Conservation (phyloP, 2,797 vertebrate species). For the Selene dorsalis region DNA sequence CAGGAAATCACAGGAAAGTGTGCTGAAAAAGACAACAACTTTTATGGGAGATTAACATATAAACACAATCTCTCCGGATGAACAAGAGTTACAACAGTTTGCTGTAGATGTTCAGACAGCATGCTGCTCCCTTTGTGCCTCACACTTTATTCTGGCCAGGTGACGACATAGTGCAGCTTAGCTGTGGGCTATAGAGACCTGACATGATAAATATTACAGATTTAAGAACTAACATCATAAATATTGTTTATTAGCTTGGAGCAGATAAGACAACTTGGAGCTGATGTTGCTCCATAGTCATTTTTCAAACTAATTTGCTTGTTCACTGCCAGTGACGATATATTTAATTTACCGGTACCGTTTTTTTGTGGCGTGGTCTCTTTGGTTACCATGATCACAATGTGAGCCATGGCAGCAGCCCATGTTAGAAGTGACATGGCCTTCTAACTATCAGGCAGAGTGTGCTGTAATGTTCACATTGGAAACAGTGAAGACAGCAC, state of each 20-base stretch:
- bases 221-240: not conserved
- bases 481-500: not conserved
- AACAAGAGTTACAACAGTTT: not conserved
- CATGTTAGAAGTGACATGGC: too few relatives aligned
- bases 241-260: not conserved
- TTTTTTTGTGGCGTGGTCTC: not conserved
- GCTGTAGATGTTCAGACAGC: constrained; percentile 7
- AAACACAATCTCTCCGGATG: not conserved
- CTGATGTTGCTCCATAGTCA: not conserved
- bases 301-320: not conserved
- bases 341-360: not conserved
- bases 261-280: not conserved
- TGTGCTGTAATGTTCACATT: not conserved
- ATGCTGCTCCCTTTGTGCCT: not conserved
- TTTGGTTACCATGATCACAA: constrained; percentile 18
- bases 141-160: not conserved
- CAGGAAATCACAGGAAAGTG: constrained; percentile 8
- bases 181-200: not conserved
- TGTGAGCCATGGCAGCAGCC: not conserved
- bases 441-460: not conserved
- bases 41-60: not conserved
- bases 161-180: not conserved
- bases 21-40: not conserved
- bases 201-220: not conserved
- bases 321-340: not conserved